A percentile compares a stretch with the other conserved stretches of the same genome.
These are phyloP conservation scores for Eucera pruinosa DNA, from an alignment of 2,888 invertebrate species.

Conservation along the genomic window DNA sequence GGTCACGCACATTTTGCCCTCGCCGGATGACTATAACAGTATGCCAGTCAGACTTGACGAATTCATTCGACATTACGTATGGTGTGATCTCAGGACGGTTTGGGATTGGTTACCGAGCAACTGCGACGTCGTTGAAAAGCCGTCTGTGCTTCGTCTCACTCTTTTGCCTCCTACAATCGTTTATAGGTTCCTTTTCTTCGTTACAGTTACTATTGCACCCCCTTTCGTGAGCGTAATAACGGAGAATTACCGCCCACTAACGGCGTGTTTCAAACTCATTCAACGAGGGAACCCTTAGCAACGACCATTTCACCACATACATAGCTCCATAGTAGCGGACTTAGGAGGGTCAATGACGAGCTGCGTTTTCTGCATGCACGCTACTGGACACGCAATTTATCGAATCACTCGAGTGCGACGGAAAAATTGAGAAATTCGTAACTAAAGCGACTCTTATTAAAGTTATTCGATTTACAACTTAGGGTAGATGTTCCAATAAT, in stretches of 20 bases:
- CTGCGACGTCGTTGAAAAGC: conserved; percentile 37
- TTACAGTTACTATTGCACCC: neutral
- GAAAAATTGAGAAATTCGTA: no score
- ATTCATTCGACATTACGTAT: conserved; percentile 38
- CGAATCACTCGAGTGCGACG: no score
- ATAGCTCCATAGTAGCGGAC: neutral
- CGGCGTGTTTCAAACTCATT: conserved; percentile 11
- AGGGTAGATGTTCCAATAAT: no score
- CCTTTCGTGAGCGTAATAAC: conserved; percentile 28
- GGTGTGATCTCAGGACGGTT: conserved; percentile 35
- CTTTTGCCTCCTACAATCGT: neutral
- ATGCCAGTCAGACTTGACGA: conserved; percentile 4
- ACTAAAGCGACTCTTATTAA: no score
- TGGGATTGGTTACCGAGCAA: conserved; percentile 37
- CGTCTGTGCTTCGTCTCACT: neutral
- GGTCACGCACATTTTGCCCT: conserved; percentile 1
- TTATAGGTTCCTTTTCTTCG: neutral
- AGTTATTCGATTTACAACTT: no score
- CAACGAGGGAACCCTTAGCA: neutral
- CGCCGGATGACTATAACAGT: no score
- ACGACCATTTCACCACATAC: neutral
- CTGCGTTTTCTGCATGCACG: neutral
- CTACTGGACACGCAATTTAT: no score
- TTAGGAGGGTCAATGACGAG: conserved; percentile 21
- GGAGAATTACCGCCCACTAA: conserved; percentile 14